phyloP scores from a whole-genome alignment of 2,888 invertebrate genomes.

The Drosophila prolongata region DNA sequence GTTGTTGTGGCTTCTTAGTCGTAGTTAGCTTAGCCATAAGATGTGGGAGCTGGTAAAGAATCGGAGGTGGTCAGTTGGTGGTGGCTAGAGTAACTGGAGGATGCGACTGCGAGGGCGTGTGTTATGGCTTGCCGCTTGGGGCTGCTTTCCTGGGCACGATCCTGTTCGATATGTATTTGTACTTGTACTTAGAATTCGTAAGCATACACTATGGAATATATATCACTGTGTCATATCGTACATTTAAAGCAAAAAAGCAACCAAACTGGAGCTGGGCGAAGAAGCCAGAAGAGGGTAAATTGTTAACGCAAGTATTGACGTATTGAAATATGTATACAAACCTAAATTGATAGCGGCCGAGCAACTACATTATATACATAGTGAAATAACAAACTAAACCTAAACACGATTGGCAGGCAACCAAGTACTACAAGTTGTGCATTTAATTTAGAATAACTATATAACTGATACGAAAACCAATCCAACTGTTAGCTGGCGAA shows the following conservation, averaged over 20 bases:
- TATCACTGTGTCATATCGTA: slow-evolving; percentile 85
- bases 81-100: slow-evolving; percentile 1
- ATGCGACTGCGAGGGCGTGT: background rate
- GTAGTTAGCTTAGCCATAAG: slow-evolving; percentile 72
- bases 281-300: slow-evolving; percentile 21
- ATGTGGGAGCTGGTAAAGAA: slow-evolving; percentile 10
- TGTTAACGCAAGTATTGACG: slow-evolving; percentile 51
- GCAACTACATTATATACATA: slow-evolving; percentile 63
- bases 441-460: slow-evolving; percentile 70
- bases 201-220: slow-evolving; percentile 65
- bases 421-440: slow-evolving; percentile 72
- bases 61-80: slow-evolving; percentile 31
- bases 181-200: slow-evolving; percentile 42
- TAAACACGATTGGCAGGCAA: slow-evolving; percentile 60
- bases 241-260: slow-evolving; percentile 70
- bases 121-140: slow-evolving; percentile 32
- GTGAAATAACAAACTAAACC: slow-evolving; percentile 52
- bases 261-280: slow-evolving; percentile 49
- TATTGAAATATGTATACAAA: slow-evolving; percentile 43
- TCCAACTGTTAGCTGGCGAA: slow-evolving; percentile 60
- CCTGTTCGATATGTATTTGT: slow-evolving; percentile 75
- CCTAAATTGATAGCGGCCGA: slow-evolving; percentile 70
- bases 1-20: slow-evolving; percentile 75
- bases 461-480: slow-evolving; percentile 22
- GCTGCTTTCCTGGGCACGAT: slow-evolving; percentile 81